phyloP scores from a whole-genome alignment of 2,888 invertebrate genomes.

The Neoitamus cyanurus region DNA sequence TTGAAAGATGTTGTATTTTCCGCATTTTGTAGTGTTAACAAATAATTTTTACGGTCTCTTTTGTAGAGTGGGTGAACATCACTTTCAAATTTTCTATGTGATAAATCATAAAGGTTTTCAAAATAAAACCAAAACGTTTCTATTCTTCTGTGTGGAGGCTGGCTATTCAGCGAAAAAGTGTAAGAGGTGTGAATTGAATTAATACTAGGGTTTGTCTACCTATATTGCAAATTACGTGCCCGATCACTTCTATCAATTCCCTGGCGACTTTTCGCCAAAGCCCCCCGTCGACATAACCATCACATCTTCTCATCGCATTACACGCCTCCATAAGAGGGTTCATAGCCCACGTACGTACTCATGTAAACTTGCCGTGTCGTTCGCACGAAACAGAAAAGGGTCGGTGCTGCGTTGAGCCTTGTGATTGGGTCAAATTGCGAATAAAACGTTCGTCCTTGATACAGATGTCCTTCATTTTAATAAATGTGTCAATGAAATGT shows the following conservation, averaged over 20 bases:
- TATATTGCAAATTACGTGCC: neutral
- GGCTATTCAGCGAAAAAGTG: neutral
- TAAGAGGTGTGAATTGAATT: neutral
- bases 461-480: neutral
- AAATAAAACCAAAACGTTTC: no score
- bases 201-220: neutral
- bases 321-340: neutral
- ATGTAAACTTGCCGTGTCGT: neutral
- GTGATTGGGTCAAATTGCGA: neutral
- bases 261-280: neutral
- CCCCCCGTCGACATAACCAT: neutral
- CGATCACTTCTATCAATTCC: neutral
- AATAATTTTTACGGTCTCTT: no score
- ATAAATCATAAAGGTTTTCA: no score
- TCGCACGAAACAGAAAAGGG: neutral
- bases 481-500: constrained; percentile 16
- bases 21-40: no score
- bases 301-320: neutral
- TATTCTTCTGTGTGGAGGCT: no score
- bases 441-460: neutral
- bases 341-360: neutral
- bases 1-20: no score
- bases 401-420: neutral
- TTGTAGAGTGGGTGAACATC: no score
- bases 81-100: no score